A percentile compares a stretch with the other conserved stretches of the same genome.
phyloP scores from a whole-genome alignment of 2,113 vertebrate species.

The Hyperoodon ampullatus region DNA sequence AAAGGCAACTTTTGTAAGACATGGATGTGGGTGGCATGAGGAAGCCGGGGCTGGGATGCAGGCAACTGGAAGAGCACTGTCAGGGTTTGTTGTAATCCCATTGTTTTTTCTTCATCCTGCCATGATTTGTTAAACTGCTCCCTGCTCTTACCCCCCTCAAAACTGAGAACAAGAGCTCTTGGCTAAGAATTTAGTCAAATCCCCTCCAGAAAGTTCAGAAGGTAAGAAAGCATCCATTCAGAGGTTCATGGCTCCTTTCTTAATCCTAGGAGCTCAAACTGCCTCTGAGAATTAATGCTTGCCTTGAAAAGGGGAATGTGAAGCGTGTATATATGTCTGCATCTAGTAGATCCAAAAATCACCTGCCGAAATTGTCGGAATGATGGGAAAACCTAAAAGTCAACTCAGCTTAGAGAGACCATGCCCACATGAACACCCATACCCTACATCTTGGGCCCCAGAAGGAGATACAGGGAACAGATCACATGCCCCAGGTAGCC shows the following conservation, averaged over 20 bases:
- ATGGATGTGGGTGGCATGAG: fast-evolving
- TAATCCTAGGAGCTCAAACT: neutral
- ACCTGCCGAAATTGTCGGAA: neutral
- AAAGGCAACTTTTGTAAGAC: neutral
- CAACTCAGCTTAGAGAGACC: neutral
- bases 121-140: neutral
- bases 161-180: slow-evolving; percentile 36
- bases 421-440: neutral
- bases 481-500: neutral
- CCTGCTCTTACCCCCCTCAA: neutral
- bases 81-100: neutral
- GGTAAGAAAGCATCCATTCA: neutral
- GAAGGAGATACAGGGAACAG: neutral
- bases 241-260: neutral
- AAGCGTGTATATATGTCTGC: neutral
- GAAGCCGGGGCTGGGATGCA: neutral
- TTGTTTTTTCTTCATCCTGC: neutral
- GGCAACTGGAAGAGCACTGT: neutral
- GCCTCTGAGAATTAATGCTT: neutral
- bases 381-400: neutral
- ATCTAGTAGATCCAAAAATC: neutral
- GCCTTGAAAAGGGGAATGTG: neutral
- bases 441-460: neutral
- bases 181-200: slow-evolving; percentile 21
- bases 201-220: neutral